Percentiles rank a stretch among this genome's conserved stretches.
Conservation (phyloP, 2,797 vertebrate genomes). For the Sibirionetta formosa region DNA sequence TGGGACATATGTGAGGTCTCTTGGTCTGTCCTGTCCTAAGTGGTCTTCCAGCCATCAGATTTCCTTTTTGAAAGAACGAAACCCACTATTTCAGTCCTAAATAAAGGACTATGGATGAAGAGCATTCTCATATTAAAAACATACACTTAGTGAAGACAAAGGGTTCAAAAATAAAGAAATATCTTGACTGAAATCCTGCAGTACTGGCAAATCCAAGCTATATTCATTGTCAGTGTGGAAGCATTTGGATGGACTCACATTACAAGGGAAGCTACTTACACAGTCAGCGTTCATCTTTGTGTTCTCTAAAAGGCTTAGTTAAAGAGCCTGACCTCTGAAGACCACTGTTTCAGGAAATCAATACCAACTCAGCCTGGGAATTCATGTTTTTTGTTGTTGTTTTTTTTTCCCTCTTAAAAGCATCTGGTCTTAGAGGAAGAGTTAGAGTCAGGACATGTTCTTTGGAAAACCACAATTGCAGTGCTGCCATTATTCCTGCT, state of each 20-base stretch:
- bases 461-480: not conserved
- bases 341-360: not conserved
- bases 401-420: not conserved
- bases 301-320: not conserved
- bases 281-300: not conserved
- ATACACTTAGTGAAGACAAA: not conserved
- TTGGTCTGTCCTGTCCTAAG: not conserved
- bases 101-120: not conserved
- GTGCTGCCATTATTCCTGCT: not conserved
- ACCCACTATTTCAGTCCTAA: not conserved
- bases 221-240: not conserved
- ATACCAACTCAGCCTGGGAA: not conserved
- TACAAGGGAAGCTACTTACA: not conserved
- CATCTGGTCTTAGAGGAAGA: not conserved
- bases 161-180: not conserved
- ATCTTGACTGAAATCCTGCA: not conserved
- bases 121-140: not conserved
- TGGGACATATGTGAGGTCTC: not conserved
- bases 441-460: not conserved
- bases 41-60: not conserved
- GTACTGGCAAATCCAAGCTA: not conserved
- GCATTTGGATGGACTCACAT: not conserved
- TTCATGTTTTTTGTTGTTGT: not conserved
- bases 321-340: slow-evolving; percentile 18
- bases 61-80: not conserved